phyloP scores from a whole-genome alignment of 2,888 invertebrate genomes.

The Pemphredon lugubris region DNA sequence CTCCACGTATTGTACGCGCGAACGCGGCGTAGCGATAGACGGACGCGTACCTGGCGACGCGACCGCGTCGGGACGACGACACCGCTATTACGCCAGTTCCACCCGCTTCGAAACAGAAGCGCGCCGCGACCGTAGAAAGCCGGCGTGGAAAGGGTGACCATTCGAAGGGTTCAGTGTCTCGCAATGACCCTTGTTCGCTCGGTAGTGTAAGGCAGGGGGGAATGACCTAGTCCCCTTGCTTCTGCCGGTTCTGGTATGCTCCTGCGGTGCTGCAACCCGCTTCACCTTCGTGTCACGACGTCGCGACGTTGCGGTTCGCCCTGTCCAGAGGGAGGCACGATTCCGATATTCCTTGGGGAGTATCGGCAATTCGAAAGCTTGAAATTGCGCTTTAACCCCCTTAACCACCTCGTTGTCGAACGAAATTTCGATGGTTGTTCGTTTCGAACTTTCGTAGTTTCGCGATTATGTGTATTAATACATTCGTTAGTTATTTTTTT shows the following conservation, averaged over 20 bases:
- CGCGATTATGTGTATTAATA: too few species aligned
- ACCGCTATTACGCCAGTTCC: slow-evolving; percentile 35
- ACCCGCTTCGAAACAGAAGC: slow-evolving; percentile 31
- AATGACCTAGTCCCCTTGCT: slow-evolving; percentile 76
- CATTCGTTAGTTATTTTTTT: too few species aligned
- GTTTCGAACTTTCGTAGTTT: too few species aligned
- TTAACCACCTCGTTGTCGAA: too few species aligned
- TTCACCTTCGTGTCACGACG: slow-evolving; percentile 48
- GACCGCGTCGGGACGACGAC: slow-evolving; percentile 26
- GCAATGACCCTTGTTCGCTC: slow-evolving; percentile 73
- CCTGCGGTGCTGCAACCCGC: slow-evolving; percentile 54
- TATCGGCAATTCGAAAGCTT: background rate
- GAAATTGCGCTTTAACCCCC: too few species aligned
- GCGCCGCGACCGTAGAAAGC: slow-evolving; percentile 13
- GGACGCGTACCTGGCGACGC: too few species aligned
- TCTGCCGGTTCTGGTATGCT: slow-evolving; percentile 39
- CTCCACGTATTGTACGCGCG: too few species aligned
- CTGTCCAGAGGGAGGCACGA: slow-evolving; percentile 42
- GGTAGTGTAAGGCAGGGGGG: slow-evolving; percentile 71
- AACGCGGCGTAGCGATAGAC: too few species aligned
- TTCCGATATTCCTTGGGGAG: background rate
- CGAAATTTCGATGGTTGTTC: too few species aligned
- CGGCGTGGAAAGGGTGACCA: slow-evolving; percentile 60
- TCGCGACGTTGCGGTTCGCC: slow-evolving; percentile 41
- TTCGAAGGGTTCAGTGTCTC: slow-evolving; percentile 77